Conservation (phyloP, 2,113 vertebrate species). For the Ictalurus furcatus region DNA sequence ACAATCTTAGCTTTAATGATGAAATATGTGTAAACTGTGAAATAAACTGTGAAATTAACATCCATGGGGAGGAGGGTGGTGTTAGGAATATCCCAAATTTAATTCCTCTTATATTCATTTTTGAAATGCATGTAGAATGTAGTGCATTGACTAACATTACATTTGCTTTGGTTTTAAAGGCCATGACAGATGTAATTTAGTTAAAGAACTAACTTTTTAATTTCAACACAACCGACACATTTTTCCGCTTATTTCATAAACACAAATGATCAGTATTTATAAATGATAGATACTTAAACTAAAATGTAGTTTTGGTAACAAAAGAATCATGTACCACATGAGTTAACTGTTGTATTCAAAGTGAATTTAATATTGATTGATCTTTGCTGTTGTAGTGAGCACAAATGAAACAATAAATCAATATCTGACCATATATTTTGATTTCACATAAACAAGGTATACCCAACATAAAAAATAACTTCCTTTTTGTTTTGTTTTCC, state of each 20-base stretch:
- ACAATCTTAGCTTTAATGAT: neutral
- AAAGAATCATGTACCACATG: conserved; percentile 43
- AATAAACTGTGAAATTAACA: neutral
- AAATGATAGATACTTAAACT: neutral
- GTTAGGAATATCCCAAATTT: neutral
- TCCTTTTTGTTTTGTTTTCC: conserved; percentile 60
- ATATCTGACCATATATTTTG: conserved; percentile 63
- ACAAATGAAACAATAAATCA: conserved; percentile 66
- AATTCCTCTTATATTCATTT: neutral
- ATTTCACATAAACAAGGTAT: conserved; percentile 54
- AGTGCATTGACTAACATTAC: no score
- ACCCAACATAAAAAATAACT: conserved; percentile 74
- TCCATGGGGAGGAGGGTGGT: neutral
- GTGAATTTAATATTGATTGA: conserved; percentile 73
- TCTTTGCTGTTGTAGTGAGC: conserved; percentile 69
- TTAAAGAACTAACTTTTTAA: neutral
- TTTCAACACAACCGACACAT: neutral
- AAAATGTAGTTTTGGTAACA: conserved; percentile 17
- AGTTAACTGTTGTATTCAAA: conserved; percentile 63
- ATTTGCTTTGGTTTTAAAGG: neutral
- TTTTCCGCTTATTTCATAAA: neutral
- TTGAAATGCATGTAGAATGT: neutral
- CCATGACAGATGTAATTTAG: neutral
- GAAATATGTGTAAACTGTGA: neutral
- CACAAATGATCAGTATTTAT: neutral